These are phyloP conservation scores for Galeruca laticollis DNA, from an alignment of 2,888 invertebrate genomes.

Conservation along the genomic window DNA sequence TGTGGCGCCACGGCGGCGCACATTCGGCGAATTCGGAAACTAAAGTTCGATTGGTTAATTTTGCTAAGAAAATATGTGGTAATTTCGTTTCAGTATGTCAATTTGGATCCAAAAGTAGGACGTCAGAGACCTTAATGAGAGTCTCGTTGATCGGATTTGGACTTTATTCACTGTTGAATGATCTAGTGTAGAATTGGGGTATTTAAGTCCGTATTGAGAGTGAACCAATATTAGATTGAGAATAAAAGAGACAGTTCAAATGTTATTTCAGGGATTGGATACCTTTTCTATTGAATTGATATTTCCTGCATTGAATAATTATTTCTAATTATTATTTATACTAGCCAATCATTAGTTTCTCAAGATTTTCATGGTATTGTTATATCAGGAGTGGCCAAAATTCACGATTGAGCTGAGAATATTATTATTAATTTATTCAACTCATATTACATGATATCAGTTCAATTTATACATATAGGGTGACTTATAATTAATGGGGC, in stretches of 20 bases:
- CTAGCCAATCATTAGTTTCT: too few relatives aligned
- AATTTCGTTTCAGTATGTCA: slow-evolving; percentile 53
- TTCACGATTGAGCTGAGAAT: too few relatives aligned
- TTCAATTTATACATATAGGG: too few relatives aligned
- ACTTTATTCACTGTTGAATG: slow-evolving; percentile 23
- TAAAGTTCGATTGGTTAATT: slow-evolving; percentile 65
- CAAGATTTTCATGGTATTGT: too few relatives aligned
- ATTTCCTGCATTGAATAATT: too few relatives aligned
- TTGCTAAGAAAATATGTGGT: slow-evolving; percentile 57
- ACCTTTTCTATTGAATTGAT: background rate
- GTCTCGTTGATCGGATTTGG: slow-evolving; percentile 21
- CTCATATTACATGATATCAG: too few relatives aligned
- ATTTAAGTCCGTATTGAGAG: slow-evolving; percentile 12
- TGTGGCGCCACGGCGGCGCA: slow-evolving; percentile 62
- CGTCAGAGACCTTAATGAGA: slow-evolving; percentile 34
- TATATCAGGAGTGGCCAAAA: too few relatives aligned
- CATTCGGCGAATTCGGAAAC: slow-evolving; percentile 64
- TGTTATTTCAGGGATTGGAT: slow-evolving; percentile 8
- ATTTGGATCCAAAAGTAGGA: slow-evolving; percentile 43
- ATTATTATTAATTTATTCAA: too few relatives aligned
- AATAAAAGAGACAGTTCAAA: slow-evolving; percentile 17
- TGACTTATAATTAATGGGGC: too few relatives aligned
- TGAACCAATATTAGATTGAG: slow-evolving; percentile 11
- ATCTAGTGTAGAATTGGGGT: slow-evolving; percentile 12
- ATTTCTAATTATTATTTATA: too few relatives aligned